Conservation (phyloP, 2,888 invertebrate genomes). For the Acholoe squamosa region DNA sequence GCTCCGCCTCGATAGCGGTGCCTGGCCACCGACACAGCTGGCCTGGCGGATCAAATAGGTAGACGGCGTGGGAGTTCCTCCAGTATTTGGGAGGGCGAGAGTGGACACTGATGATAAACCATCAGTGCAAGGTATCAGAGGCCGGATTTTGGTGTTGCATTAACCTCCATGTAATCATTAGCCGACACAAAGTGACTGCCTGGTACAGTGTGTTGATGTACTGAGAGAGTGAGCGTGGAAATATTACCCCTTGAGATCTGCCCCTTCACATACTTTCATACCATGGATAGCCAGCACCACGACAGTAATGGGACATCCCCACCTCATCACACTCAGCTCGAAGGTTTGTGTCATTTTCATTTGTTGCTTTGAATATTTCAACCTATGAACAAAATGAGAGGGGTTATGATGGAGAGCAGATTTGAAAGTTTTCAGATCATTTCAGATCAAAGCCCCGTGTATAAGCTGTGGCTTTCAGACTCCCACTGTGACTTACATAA, state of each 20-base stretch:
- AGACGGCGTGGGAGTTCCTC: not conserved
- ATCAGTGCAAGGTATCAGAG: not conserved
- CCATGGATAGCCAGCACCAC: constrained; percentile 27
- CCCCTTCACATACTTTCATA: not conserved
- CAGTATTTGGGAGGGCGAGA: not conserved
- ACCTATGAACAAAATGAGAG: no score
- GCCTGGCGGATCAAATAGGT: constrained; percentile 17
- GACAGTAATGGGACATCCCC: constrained; percentile 31
- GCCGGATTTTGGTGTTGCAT: not conserved
- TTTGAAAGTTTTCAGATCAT: no score
- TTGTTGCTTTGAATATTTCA: not conserved
- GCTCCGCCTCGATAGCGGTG: not conserved
- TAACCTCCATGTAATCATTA: not conserved
- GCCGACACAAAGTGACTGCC: not conserved
- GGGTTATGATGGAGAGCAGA: no score
- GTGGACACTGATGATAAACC: not conserved
- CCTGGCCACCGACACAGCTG: not conserved
- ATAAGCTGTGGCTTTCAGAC: no score
- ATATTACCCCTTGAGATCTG: not conserved
- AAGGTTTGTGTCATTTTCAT: not conserved
- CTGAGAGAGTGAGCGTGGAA: not conserved
- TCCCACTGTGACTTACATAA: no score
- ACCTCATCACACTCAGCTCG: constrained; percentile 6
- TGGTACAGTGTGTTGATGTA: not conserved
- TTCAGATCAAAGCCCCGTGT: no score